Conservation (phyloP, 2,797 vertebrate species). For the Coregonus sp. region DNA sequence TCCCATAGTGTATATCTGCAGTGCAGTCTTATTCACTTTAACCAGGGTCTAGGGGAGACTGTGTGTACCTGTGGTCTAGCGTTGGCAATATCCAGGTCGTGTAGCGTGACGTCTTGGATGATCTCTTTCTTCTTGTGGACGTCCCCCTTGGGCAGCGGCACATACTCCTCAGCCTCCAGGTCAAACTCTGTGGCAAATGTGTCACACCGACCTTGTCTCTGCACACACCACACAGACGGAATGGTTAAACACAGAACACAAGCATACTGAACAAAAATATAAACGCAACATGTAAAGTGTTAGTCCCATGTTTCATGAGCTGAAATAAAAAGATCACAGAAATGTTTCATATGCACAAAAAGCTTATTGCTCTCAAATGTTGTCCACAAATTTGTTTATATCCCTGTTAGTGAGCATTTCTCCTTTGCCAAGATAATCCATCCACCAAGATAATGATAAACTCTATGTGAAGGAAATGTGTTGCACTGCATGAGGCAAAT, state of each 20-base stretch:
- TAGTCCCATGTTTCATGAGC: no score
- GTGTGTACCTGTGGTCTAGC: conserved; percentile 90
- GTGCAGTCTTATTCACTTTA: neutral
- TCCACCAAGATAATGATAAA: no score
- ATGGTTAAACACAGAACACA: neutral
- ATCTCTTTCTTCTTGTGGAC: conserved; percentile 99
- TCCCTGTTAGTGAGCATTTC: no score
- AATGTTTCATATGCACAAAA: no score
- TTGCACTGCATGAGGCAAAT: no score
- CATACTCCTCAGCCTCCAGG: conserved; percentile 98
- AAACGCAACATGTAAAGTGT: no score
- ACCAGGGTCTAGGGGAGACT: neutral
- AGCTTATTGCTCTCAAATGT: no score
- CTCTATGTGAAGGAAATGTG: no score
- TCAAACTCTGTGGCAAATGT: conserved; percentile 98
- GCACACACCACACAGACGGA: conserved; percentile 33
- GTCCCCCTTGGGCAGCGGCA: conserved; percentile 96
- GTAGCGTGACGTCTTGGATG: conserved; percentile 97
- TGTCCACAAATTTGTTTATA: no score
- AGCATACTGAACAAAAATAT: neutral
- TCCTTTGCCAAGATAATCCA: no score
- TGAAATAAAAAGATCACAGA: no score
- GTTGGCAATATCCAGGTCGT: conserved; percentile 95
- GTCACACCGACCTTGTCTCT: conserved; percentile 98
- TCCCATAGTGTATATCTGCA: neutral